Conservation (phyloP, 2,797 vertebrate species). For the Enteromius trimaculatus region DNA sequence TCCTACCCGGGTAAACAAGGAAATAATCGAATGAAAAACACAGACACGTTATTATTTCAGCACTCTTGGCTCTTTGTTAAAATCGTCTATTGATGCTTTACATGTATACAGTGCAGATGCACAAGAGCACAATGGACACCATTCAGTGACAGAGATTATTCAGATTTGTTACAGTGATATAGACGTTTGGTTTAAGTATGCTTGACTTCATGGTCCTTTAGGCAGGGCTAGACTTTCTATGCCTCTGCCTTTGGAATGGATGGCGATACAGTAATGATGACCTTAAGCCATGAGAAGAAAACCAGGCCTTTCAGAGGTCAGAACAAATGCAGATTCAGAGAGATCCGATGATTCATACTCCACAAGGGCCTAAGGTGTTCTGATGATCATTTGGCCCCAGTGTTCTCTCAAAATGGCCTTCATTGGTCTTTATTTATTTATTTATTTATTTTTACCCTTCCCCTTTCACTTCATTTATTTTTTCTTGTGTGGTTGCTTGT, state of each 20-base stretch:
- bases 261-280: constrained; percentile 32
- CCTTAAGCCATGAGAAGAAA: constrained; percentile 47
- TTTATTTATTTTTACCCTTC: not conserved
- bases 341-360: constrained; percentile 57
- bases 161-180: constrained; percentile 74
- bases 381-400: constrained; percentile 37
- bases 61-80: constrained; percentile 72
- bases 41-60: constrained; percentile 58
- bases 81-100: constrained; percentile 69
- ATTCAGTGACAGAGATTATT: constrained; percentile 72
- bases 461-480: constrained; percentile 59
- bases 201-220: constrained; percentile 65
- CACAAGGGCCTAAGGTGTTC: constrained; percentile 57
- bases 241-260: constrained; percentile 59
- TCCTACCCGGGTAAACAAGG: not conserved
- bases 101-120: constrained; percentile 77
- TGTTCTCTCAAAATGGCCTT: constrained; percentile 25
- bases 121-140: constrained; percentile 76
- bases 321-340: not conserved
- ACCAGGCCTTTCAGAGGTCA: constrained; percentile 38
- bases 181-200: constrained; percentile 67
- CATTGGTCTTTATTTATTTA: constrained; percentile 17
- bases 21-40: not conserved
- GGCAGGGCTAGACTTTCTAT: constrained; percentile 56
- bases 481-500: not conserved